A percentile compares a stretch with the other conserved stretches of the same genome.
Evolutionary conservation across 2,113 vertebrate genomes (phyloP).

Genomic region (Lamprologus sp.): DNA sequence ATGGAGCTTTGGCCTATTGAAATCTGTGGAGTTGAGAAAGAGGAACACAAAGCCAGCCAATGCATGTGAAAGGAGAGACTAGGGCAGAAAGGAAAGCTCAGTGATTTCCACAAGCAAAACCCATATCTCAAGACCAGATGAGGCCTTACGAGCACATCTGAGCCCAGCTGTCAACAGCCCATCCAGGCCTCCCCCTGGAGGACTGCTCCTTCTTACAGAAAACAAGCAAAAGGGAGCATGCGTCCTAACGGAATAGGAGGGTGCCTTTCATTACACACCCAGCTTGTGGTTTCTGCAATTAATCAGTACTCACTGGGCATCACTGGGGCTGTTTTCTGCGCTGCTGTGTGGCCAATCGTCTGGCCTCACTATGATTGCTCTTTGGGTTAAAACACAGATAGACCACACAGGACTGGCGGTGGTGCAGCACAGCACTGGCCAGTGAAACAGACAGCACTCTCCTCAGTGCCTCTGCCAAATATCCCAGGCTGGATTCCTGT

Average conservation of each 20-base stretch:
- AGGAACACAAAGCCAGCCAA: slow-evolving; percentile 1
- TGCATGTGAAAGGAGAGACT: neutral
- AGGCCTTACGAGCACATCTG: slow-evolving; percentile 16
- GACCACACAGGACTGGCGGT: slow-evolving; percentile 68
- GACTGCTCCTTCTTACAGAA: slow-evolving; percentile 1
- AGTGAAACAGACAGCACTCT: slow-evolving; percentile 40
- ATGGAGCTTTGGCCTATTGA: neutral
- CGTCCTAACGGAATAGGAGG: neutral
- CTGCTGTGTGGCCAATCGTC: slow-evolving; percentile 46
- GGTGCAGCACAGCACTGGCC: slow-evolving; percentile 27
- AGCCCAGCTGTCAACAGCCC: slow-evolving; percentile 26
- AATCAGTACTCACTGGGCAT: slow-evolving; percentile 31
- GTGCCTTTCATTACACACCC: slow-evolving; percentile 41
- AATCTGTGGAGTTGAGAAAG: slow-evolving; percentile 22
- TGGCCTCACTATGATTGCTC: slow-evolving; percentile 41
- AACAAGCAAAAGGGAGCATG: slow-evolving; percentile 21
- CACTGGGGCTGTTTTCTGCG: slow-evolving; percentile 20
- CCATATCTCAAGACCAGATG: slow-evolving; percentile 33
- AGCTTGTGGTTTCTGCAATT: slow-evolving; percentile 47
- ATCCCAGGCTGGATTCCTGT: slow-evolving; percentile 50
- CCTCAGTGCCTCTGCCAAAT: slow-evolving; percentile 48
- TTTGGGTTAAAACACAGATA: slow-evolving; percentile 28
- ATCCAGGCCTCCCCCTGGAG: neutral
- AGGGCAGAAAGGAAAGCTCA: neutral
- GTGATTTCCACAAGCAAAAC: slow-evolving; percentile 6